phyloP scores from a whole-genome alignment of 2,888 invertebrate genomes.

The Drosophila bunnanda region DNA sequence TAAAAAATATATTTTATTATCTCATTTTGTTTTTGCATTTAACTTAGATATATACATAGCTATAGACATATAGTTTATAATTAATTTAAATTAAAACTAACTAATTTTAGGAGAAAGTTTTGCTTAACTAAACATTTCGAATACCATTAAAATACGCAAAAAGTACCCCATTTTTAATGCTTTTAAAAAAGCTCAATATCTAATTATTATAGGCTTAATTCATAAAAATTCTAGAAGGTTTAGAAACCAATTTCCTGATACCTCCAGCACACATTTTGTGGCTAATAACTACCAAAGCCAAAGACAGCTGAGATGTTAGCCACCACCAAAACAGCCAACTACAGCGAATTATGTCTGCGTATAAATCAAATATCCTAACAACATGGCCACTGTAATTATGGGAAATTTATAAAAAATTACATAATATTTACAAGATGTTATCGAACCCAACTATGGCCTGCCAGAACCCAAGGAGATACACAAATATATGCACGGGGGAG shows the following conservation, averaged over 20 bases:
- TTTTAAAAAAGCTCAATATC: not conserved
- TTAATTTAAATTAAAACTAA: not conserved
- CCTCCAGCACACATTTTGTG: not conserved
- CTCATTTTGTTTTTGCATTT: not conserved
- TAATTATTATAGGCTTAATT: not conserved
- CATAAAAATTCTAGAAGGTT: no score
- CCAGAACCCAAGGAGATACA: constrained; percentile 22
- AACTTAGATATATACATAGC: no score
- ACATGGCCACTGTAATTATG: constrained; percentile 72
- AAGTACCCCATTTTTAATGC: not conserved
- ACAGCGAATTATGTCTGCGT: constrained; percentile 45
- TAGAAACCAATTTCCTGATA: not conserved
- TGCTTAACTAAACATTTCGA: no score
- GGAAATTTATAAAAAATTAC: constrained; percentile 78
- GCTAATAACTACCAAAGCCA: constrained; percentile 6
- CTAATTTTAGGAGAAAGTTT: not conserved
- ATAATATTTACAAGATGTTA: constrained; percentile 81
- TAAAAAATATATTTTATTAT: no score
- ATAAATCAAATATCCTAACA: constrained; percentile 77
- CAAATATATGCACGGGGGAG: constrained; percentile 14
- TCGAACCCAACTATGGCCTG: constrained; percentile 63
- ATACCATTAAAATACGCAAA: not conserved
- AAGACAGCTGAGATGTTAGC: constrained; percentile 28
- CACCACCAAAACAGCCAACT: constrained; percentile 21
- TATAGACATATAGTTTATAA: no score